Evolutionary conservation across 2,888 invertebrate species (phyloP).

Genomic region (Endotricha flammealis): DNA sequence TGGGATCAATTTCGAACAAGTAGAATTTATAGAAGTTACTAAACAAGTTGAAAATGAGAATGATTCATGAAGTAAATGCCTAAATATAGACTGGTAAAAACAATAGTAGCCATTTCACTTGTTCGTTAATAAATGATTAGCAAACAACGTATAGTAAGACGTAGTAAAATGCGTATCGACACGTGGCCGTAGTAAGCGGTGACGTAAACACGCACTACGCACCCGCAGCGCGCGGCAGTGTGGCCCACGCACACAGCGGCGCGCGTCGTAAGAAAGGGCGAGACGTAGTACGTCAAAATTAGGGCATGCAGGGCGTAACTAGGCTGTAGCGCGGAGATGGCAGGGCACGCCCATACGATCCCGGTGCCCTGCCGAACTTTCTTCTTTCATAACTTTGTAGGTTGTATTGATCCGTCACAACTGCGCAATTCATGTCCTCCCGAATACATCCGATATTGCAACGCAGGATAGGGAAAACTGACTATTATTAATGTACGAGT

Average conservation of each 20-base stretch:
- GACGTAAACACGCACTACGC: conserved; percentile 5
- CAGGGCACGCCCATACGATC: conserved; percentile 66
- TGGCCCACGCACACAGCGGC: conserved; percentile 47
- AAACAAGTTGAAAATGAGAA: background rate
- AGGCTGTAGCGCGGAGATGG: conserved; percentile 70
- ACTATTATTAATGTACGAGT: conserved; percentile 16
- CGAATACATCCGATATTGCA: conserved; percentile 51
- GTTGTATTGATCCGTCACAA: conserved; percentile 74
- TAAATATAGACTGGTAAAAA: too few species aligned
- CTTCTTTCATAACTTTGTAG: conserved; percentile 76
- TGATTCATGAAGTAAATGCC: background rate
- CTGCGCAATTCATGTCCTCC: conserved; percentile 72
- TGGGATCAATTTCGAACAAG: background rate
- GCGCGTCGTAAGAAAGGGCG: conserved; percentile 37
- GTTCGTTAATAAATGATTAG: conserved; percentile 9
- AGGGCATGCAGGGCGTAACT: conserved; percentile 76
- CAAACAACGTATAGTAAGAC: conserved; percentile 8
- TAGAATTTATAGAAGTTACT: background rate
- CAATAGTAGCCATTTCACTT: background rate
- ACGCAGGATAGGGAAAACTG: conserved; percentile 36
- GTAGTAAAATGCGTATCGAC: conserved; percentile 6
- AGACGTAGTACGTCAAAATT: conserved; percentile 65
- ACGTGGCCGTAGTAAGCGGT: conserved; percentile 9
- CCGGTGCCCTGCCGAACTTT: conserved; percentile 73
- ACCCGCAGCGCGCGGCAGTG: background rate